Conservation (phyloP, 2,797 vertebrate genomes). For the Australoheros facetus region DNA sequence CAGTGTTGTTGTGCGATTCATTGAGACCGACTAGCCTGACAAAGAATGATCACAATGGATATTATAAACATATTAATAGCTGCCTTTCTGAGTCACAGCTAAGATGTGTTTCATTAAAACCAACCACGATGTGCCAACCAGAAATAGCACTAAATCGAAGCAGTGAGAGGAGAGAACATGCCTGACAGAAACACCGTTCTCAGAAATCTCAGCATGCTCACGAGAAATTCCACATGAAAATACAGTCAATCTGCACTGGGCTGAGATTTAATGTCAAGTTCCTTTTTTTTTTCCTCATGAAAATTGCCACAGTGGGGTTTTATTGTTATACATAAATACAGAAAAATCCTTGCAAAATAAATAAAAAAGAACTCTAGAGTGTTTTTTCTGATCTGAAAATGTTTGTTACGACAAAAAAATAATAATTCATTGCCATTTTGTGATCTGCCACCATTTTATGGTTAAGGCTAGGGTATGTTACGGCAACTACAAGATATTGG, state of each 20-base stretch:
- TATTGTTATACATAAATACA: background rate
- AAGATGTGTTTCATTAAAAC: constrained; percentile 69
- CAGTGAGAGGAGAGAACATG: constrained; percentile 23
- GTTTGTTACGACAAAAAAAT: background rate
- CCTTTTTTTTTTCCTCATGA: background rate
- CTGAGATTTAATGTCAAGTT: constrained; percentile 16
- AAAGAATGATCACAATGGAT: constrained; percentile 48
- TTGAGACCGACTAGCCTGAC: constrained; percentile 38
- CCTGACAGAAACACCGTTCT: constrained; percentile 23
- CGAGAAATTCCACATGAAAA: constrained; percentile 19
- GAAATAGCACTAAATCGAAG: constrained; percentile 51
- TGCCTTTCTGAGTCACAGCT: constrained; percentile 39
- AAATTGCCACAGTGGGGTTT: background rate
- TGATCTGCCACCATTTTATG: background rate
- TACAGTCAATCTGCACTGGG: background rate
- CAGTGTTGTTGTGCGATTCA: constrained; percentile 24
- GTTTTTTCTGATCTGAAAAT: background rate
- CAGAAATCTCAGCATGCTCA: constrained; percentile 20
- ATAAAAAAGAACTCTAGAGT: background rate
- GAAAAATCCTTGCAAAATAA: background rate
- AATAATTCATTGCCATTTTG: background rate
- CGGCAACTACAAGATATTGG: background rate
- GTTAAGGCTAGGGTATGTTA: background rate
- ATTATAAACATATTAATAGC: constrained; percentile 58
- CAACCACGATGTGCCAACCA: constrained; percentile 40